A percentile compares a stretch with the other conserved stretches of the same genome.
Conservation (phyloP, 2,113 vertebrate genomes). For the Felis chaus region DNA sequence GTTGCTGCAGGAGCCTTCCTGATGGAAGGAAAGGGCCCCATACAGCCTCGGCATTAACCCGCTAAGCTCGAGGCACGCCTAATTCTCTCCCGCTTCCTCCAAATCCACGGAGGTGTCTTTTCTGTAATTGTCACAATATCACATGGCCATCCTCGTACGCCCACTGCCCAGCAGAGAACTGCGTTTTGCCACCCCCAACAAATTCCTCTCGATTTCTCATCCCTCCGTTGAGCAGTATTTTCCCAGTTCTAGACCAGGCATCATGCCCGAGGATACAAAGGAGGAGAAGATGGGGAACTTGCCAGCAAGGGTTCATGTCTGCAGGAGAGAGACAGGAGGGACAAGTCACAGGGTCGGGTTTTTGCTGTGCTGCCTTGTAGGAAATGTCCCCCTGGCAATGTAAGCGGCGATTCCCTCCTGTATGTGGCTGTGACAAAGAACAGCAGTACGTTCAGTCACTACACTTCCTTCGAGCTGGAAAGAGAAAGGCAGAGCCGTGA, state of each 20-base stretch:
- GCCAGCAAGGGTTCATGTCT: not conserved
- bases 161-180: not conserved
- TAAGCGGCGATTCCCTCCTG: no score
- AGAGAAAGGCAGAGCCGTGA: not conserved
- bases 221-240: not conserved
- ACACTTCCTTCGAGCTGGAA: not conserved
- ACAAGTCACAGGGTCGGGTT: no score
- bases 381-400: not conserved
- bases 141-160: not conserved
- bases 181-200: not conserved
- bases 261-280: not conserved
- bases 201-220: not conserved
- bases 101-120: not conserved
- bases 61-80: not conserved
- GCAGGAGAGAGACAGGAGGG: not conserved
- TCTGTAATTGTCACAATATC: not conserved
- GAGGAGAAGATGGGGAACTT: not conserved
- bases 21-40: not conserved
- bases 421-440: not conserved
- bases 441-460: no score
- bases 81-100: not conserved
- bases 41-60: no score
- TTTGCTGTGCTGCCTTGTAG: not conserved
- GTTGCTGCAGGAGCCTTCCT: not conserved
- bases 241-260: not conserved